Percentiles rank a stretch among this genome's conserved stretches.
Evolutionary conservation across 1,140 invertebrate species (phyloP).

Genomic region (Hycleus phaleratus): DNA sequence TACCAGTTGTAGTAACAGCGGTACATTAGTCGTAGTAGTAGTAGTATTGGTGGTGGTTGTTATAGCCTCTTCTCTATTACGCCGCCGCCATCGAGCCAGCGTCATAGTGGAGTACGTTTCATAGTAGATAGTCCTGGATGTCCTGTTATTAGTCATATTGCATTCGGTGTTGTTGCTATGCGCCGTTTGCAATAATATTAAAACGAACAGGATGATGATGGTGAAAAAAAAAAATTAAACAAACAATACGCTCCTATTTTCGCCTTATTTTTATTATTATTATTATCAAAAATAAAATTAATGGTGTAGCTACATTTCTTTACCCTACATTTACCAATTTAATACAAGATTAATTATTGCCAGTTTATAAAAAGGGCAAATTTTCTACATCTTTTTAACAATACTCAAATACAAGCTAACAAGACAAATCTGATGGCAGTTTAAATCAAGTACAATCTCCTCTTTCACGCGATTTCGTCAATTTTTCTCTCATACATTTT

Average conservation of each 20-base stretch:
- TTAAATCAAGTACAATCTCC: too few species aligned
- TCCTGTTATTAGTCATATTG: conserved; percentile 7
- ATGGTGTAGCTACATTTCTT: not conserved
- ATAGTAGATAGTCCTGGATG: conserved; percentile 1
- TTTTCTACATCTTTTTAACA: too few species aligned
- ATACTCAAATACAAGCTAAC: too few species aligned
- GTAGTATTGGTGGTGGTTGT: not conserved
- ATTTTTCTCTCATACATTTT: too few species aligned
- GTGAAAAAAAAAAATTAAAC: not conserved
- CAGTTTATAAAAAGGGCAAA: not conserved
- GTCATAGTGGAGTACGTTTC: conserved; percentile 4
- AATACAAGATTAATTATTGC: not conserved
- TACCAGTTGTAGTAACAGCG: not conserved
- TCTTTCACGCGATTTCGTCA: too few species aligned
- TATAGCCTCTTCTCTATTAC: conserved; percentile 1
- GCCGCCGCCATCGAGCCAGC: conserved; percentile 6
- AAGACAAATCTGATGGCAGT: too few species aligned
- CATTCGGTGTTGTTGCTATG: conserved; percentile 11
- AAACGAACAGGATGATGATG: not conserved
- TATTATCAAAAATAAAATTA: not conserved
- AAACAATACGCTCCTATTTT: conserved; percentile 1
- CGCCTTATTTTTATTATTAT: not conserved
- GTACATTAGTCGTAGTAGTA: not conserved
- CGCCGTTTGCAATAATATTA: not conserved
- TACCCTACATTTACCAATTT: not conserved